Evolutionary conservation across 2,797 vertebrate species (phyloP).

Genomic region (Champsocephalus esox): DNA sequence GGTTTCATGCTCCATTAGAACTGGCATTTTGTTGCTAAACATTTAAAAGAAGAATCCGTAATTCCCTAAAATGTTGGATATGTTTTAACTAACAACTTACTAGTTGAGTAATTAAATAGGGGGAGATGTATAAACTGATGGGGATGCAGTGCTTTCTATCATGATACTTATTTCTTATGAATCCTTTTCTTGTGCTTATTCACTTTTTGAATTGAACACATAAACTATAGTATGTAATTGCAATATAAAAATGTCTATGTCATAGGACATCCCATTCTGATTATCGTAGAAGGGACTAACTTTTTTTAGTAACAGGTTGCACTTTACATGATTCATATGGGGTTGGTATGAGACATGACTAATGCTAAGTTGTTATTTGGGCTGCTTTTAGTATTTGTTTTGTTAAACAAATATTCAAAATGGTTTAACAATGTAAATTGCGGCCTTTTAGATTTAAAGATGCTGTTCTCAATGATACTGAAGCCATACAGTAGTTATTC

Average conservation of each 20-base stretch:
- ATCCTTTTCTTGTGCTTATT: too few species aligned
- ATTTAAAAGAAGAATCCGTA: conserved; percentile 3
- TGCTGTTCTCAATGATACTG: not conserved
- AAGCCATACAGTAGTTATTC: not conserved
- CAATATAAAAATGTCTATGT: conserved; percentile 5
- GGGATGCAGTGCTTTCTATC: not conserved
- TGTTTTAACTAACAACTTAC: conserved; percentile 27
- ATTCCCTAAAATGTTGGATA: conserved; percentile 4
- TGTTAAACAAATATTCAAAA: too few species aligned
- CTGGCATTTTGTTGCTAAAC: not conserved
- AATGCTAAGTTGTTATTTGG: not conserved
- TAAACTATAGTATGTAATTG: not conserved
- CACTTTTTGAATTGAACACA: not conserved
- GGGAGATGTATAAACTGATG: not conserved
- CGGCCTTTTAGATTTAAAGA: not conserved
- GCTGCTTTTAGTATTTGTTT: not conserved
- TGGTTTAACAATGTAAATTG: not conserved
- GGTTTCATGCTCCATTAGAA: conserved; percentile 25
- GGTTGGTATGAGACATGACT: not conserved
- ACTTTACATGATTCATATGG: not conserved
- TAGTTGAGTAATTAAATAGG: not conserved
- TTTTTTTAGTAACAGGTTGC: too few species aligned
- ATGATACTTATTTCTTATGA: not conserved
- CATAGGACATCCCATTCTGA: not conserved
- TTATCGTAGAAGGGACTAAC: not conserved